Evolutionary conservation across 2,888 invertebrate genomes (phyloP).

Genomic region (Parthenolecanium corni): DNA sequence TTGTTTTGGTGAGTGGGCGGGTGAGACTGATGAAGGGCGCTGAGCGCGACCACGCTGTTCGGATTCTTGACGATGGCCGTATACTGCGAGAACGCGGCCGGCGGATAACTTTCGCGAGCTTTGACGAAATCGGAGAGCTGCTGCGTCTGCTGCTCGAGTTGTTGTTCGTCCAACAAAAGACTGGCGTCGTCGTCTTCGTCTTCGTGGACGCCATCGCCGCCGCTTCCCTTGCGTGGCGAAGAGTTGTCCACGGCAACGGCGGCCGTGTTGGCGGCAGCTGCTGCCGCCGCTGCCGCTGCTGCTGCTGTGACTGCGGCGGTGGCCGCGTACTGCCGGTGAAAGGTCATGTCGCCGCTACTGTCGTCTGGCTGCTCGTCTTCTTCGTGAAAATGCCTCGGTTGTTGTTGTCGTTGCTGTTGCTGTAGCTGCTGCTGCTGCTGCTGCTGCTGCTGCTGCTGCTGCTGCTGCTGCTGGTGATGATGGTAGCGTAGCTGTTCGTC

Average conservation of each 20-base stretch:
- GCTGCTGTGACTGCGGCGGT: not conserved
- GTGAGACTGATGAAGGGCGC: not conserved
- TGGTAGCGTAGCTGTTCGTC: not conserved
- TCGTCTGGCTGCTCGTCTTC: not conserved
- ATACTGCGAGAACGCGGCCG: not conserved
- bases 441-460: constrained; percentile 10
- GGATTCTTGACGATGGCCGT: constrained; percentile 4
- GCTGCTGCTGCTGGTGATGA: not conserved
- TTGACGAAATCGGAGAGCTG: not conserved
- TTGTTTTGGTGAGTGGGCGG: not conserved
- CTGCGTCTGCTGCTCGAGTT: too few species aligned
- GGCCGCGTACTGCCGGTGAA: constrained; percentile 19
- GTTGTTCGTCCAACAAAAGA: not conserved
- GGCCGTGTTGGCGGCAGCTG: not conserved
- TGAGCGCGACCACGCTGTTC: not conserved
- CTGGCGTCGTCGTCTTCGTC: not conserved
- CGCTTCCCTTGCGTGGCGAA: not conserved
- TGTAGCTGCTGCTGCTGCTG: constrained; percentile 12
- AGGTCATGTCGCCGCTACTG: constrained; percentile 2
- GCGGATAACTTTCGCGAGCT: not conserved
- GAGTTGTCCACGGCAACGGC: not conserved
- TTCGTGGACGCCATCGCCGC: not conserved
- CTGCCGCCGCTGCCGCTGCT: not conserved
- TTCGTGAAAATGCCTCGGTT: not conserved
- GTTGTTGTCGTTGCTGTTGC: constrained; percentile 11